Conservation (phyloP, 2,888 invertebrate genomes). For the Xanthia togata region DNA sequence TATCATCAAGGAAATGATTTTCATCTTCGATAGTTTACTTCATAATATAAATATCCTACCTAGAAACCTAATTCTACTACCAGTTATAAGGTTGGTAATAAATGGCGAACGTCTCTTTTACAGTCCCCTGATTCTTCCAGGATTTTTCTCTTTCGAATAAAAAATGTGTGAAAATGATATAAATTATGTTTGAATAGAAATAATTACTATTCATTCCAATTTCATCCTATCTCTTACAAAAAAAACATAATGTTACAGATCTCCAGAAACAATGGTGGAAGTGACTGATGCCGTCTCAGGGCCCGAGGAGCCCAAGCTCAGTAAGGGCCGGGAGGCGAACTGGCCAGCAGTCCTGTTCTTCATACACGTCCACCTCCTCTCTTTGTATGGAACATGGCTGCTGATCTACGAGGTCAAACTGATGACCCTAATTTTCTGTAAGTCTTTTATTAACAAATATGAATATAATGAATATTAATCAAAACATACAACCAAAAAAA, state of each 20-base stretch:
- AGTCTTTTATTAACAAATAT: conserved; percentile 75
- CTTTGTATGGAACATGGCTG: conserved; percentile 92
- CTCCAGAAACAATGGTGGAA: conserved; percentile 53
- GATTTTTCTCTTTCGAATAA: background rate
- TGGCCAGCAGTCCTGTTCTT: conserved; percentile 94
- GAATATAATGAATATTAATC: background rate
- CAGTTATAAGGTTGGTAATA: background rate
- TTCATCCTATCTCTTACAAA: background rate
- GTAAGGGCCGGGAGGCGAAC: conserved; percentile 91
- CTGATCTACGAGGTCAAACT: conserved; percentile 91
- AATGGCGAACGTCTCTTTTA: background rate
- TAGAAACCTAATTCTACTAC: background rate
- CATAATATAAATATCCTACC: background rate
- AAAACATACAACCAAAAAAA: background rate
- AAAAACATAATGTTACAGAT: conserved; percentile 30
- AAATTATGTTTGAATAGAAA: background rate
- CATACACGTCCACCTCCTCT: conserved; percentile 93
- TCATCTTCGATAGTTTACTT: background rate
- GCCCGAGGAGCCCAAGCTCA: conserved; percentile 61
- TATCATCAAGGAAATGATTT: background rate
- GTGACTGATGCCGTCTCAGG: conserved; percentile 34
- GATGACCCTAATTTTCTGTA: conserved; percentile 92
- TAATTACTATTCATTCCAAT: background rate
- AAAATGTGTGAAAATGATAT: background rate
- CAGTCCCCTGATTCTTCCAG: too few species aligned